Evolutionary conservation across 2,797 vertebrate species (phyloP).

Genomic region (Petrocephalus sullivani): DNA sequence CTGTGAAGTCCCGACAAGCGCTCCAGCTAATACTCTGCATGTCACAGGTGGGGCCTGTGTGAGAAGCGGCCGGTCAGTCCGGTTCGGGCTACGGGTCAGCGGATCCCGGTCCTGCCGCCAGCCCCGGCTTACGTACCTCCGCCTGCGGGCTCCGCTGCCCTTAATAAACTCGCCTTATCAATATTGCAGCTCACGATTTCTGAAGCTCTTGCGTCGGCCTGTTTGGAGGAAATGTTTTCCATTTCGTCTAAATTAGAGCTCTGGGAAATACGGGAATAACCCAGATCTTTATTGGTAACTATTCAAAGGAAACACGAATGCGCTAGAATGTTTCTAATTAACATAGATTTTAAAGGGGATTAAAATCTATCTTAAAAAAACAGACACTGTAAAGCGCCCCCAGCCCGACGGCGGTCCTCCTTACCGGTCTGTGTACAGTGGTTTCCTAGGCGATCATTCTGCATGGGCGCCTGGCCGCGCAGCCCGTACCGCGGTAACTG

Average conservation of each 20-base stretch:
- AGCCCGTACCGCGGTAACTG: no score
- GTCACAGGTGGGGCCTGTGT: not conserved
- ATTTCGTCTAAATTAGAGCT: not conserved
- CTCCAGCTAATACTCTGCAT: conserved; percentile 58
- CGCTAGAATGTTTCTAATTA: not conserved
- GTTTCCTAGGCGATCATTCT: not conserved
- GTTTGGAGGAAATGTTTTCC: not conserved
- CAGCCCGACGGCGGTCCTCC: not conserved
- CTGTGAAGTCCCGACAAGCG: conserved; percentile 62
- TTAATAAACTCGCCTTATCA: not conserved
- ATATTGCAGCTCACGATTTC: not conserved
- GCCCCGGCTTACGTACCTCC: not conserved
- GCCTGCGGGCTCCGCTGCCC: not conserved
- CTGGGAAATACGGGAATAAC: not conserved
- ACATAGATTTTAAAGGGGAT: not conserved
- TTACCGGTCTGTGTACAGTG: not conserved
- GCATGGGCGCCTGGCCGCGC: not conserved
- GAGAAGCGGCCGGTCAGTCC: not conserved
- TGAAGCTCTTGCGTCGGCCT: not conserved
- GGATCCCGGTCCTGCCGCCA: not conserved
- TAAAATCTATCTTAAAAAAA: not conserved
- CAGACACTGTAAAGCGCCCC: not conserved
- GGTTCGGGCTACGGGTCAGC: not conserved
- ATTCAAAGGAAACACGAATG: not conserved
- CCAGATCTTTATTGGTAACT: not conserved